Evolutionary conservation across 1,140 invertebrate genomes (phyloP).

Genomic region (Hyles vespertilio): DNA sequence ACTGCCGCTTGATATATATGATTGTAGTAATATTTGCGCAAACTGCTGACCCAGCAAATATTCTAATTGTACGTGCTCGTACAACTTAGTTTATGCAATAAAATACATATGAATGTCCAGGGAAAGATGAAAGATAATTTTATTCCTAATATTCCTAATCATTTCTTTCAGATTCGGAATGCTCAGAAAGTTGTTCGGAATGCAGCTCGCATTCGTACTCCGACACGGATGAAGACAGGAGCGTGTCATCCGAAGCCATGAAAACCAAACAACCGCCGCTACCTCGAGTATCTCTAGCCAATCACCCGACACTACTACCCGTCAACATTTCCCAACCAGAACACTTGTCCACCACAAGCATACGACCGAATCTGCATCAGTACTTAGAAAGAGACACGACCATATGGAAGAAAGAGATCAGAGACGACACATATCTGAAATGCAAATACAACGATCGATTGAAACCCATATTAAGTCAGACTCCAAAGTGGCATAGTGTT

Average conservation of each 20-base stretch:
- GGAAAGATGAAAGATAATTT: not conserved
- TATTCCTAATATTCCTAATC: not conserved
- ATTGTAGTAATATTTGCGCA: too few relatives aligned
- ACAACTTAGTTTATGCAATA: too few relatives aligned
- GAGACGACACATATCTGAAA: conserved; percentile 37
- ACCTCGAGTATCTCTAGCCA: conserved; percentile 38
- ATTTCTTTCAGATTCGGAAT: conserved; percentile 54
- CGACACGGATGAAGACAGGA: conserved; percentile 41
- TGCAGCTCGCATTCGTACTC: conserved; percentile 51
- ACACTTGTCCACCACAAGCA: conserved; percentile 47
- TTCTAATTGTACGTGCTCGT: too few relatives aligned
- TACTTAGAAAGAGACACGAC: conserved; percentile 62
- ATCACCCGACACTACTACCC: conserved; percentile 42
- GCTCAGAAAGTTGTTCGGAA: conserved; percentile 59
- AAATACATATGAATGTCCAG: too few relatives aligned
- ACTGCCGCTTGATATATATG: too few relatives aligned
- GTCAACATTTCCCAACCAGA: conserved; percentile 49
- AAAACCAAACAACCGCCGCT: conserved; percentile 48
- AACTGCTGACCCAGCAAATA: too few relatives aligned
- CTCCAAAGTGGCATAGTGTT: conserved; percentile 47
- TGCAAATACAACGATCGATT: conserved; percentile 20
- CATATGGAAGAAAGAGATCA: conserved; percentile 51
- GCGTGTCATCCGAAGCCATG: conserved; percentile 26
- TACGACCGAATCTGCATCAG: conserved; percentile 62
- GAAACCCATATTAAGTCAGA: conserved; percentile 37